Base-by-base conservation (phyloP, 1,140 invertebrate species). In the Zophobas morio region DNA sequence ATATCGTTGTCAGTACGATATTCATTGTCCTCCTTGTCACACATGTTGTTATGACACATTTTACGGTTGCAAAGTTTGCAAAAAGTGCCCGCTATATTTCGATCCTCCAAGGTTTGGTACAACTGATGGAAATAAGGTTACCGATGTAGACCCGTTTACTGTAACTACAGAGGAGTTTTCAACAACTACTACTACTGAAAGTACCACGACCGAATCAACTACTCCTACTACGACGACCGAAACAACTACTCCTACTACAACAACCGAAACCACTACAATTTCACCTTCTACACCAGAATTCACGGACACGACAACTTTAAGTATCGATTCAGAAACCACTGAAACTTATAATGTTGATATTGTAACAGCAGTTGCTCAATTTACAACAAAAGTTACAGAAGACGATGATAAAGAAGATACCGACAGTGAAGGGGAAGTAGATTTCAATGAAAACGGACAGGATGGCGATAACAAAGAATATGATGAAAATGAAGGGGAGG, bases 21-120 rank as follows among this genome's bases (percentile, higher is more conserved):
- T 5, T 36, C 4, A 57, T n/a, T 57, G 54, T 36, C 54, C 54
- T 57, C 54, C 35, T 33, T 33, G 54, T 57, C 35, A 57, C 54
- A 57, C 3, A n/a, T 57, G 54, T n/a, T 57, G 54, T n/a, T 57
- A 4, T 4, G 54, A n/a, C 4, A 6, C 4, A 5, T 57, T 5
- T 57, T 33, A 57, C 54, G 6, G 6, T 20, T 20, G 20, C 4
- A 57, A 46, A 3, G 3, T 46, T 46, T 46, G 42, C 42, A 46
- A 46, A 8, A 46, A 46, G 8, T 8, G 42, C 8, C 42, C 42
- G 3, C 3, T 8, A 4, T 46, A 8, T 46, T 46, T 3, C 3
- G 42, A 46, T 46, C 3, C 54, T 36, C 54, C 54, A 57, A 33
- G n/a, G n/a, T 20, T 20, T 20, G 20, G 20, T 20, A 20, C 20